Evolutionary conservation across 1,140 invertebrate genomes (phyloP), one percentile per base, ranked within the genome.

Genomic region (Magallana angulata): DNA sequence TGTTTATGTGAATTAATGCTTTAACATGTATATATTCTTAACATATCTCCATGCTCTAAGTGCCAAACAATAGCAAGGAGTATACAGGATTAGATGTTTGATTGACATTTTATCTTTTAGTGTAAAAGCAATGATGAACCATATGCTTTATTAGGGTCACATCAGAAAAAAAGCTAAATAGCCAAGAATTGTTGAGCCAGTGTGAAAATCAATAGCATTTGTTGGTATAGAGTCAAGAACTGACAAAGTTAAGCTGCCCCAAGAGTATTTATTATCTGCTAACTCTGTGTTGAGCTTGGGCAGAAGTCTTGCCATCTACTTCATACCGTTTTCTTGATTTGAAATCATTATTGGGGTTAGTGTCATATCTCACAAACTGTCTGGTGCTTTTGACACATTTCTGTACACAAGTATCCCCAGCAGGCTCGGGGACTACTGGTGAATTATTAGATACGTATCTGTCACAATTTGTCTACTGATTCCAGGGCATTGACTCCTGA

Each of bases 211-310:
- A 76, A 76, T 76, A 76, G 8, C 68, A 76, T 76, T 76, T 24
- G 68, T 76, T 24, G 68, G 68, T 76, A 76, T 76, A 76, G 68
- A 76, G 24, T 76, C 68, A 76, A 30, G 68, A 18, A 11, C 68
- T 76, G 68, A 30, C 68, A 76, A 76, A 76, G 68, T 76, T 76
- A 76, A 76, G 68, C 68, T 76, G 68, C 68, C 68, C 68, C 68
- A 2, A 76, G 68, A 30, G 68, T 76, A 76, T 76, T 76, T 76
- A 76, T 30, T 30, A 76, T 76, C 68, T 76, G 68, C 68, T 76
- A 76, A 76, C 36, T 76, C 68, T 76, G 11, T 76, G 24, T 30
- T 24, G 36, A 11, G 36, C 18, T 36, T 30, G 24, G 68, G 68
- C 68, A 76, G 7, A 30, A 76, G 18, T 76, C 68, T 76, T 76